Evolutionary conservation across 2,888 invertebrate species (phyloP), one percentile per base, ranked within the genome.

Genomic region (Embidobia sp.): DNA sequence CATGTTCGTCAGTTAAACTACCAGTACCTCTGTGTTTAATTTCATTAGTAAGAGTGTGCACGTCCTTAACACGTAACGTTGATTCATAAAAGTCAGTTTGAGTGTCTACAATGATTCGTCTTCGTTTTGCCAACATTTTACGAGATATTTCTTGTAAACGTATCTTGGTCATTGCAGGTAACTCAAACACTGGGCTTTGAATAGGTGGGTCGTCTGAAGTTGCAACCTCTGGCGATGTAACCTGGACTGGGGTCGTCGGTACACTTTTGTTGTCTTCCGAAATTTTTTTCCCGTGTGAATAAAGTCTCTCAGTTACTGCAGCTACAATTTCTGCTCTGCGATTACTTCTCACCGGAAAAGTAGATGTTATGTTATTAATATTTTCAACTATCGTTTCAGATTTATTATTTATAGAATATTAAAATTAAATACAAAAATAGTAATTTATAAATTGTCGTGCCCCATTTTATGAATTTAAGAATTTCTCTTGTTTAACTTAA

Each of bases 241-340:
- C 31, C 8, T 3, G 22, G 6, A 77, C 31, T n/a, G 22, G 22
- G 6, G 76, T 55, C 8, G 59, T 27, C 8, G 18, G 1, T 2
- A 18, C n/a, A n/a, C n/a, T 22, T 33, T 40, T 78, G 64, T 53
- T 66, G 26, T 88, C 88, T 15, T 86, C 87, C 1, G 70, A 6
- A 0, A 67, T 72, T 48, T 87, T 87, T 26, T 83, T 86, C 2
- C 79, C 79, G 31, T 84, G 93, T 0, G 92, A 91, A 84, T 94
- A 94, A 8, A 94, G 88, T 80, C 94, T 90, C 80, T 93, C 92
- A 1, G 94, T 94, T 1, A 94, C 94, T 0, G 94, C 93, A 2
- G 94, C 93, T 1, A 94, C 93, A 51, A 94, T 94, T 87, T 94
- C 93, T 13, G 94, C 92, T 82, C 94, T 90, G 84, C 93, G 92